These are phyloP conservation scores for Caenorhabditis briggsae DNA, from an alignment of 1,140 invertebrate genomes.

Conservation along the genomic window DNA sequence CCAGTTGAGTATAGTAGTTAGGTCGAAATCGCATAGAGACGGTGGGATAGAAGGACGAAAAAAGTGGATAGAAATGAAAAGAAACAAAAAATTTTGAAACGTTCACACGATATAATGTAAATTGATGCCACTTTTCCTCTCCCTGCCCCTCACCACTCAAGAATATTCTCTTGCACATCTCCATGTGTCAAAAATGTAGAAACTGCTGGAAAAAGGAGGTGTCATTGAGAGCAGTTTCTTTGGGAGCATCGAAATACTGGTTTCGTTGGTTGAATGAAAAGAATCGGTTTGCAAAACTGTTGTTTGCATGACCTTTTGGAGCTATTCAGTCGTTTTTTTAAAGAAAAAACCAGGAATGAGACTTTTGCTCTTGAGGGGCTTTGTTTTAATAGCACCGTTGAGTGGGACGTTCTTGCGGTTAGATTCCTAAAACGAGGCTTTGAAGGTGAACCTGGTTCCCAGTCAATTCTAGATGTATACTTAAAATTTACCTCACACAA, in stretches of 20 bases:
- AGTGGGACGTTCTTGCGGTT: too few species aligned
- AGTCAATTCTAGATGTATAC: too few species aligned
- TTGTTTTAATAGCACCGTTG: too few species aligned
- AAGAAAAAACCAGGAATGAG: too few species aligned
- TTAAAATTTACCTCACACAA: too few species aligned
- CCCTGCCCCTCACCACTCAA: conserved; percentile 43
- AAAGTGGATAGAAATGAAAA: not conserved
- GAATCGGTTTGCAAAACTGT: conserved; percentile 20
- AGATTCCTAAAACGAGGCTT: too few species aligned
- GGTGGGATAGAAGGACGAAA: not conserved
- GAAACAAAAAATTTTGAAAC: conserved; percentile 54
- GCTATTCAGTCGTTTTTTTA: not conserved
- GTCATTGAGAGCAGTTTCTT: not conserved
- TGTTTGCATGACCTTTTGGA: conserved; percentile 9
- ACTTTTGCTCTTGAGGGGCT: too few species aligned
- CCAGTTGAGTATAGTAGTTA: conserved; percentile 51
- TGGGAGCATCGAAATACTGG: not conserved
- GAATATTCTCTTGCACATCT: conserved; percentile 41
- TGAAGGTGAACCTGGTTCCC: too few species aligned
- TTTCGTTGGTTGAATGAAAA: conserved; percentile 26
- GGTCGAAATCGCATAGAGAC: conserved; percentile 39
- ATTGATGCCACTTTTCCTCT: conserved; percentile 21
- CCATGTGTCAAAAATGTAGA: conserved; percentile 3
- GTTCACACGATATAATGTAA: conserved; percentile 56
- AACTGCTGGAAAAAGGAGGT: not conserved